Percentiles rank a stretch among this genome's conserved stretches.
Evolutionary conservation across 2,888 invertebrate genomes (phyloP).

Genomic region (Dimorphilus gyrociliatus): DNA sequence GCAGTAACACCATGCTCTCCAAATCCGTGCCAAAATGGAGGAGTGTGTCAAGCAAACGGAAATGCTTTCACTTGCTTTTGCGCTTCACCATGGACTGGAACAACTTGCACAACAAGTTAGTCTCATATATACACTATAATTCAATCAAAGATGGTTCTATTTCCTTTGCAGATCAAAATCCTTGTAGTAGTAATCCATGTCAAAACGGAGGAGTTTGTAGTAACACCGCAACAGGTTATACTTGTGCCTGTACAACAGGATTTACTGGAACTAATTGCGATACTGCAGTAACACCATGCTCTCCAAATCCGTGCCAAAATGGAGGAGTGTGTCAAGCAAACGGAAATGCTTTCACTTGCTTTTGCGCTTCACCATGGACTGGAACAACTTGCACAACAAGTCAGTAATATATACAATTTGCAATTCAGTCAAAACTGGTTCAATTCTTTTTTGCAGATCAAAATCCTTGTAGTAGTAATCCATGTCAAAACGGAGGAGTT

Average conservation of each 20-base stretch:
- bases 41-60: conserved; percentile 10
- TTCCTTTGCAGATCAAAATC: too few relatives aligned
- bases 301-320: conserved; percentile 13
- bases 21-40: conserved; percentile 12
- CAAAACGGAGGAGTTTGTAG: conserved; percentile 3
- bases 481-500: conserved; percentile 5
- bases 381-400: too few relatives aligned
- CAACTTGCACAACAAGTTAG: too few relatives aligned
- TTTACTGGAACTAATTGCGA: conserved; percentile 20
- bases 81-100: too few relatives aligned
- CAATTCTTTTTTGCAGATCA: too few relatives aligned
- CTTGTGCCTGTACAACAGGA: conserved; percentile 17
- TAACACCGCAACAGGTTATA: not conserved
- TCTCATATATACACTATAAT: too few relatives aligned
- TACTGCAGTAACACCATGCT: conserved; percentile 9
- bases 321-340: conserved; percentile 11
- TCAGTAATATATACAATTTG: too few relatives aligned
- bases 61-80: too few relatives aligned
- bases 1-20: conserved; percentile 8
- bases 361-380: too few relatives aligned
- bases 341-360: too few relatives aligned
- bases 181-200: conserved; percentile 7
- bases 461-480: conserved; percentile 3
- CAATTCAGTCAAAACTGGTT: too few relatives aligned
- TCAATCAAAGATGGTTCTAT: too few relatives aligned